These are phyloP conservation scores for Chaetodon auriga DNA, from an alignment of 2,113 vertebrate genomes.

Conservation along the genomic window DNA sequence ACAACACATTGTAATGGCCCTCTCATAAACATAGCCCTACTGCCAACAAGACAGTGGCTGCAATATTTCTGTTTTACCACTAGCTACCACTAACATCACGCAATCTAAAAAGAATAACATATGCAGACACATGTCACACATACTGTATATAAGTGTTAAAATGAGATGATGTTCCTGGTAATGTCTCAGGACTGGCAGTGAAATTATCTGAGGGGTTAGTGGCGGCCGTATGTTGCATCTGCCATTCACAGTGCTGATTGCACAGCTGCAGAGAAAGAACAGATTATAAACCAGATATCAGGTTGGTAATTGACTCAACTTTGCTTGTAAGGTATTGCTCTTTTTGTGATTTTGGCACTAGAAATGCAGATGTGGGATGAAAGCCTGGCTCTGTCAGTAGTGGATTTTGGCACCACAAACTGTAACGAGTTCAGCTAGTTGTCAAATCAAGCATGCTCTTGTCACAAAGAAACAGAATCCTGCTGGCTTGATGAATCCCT, in stretches of 20 bases:
- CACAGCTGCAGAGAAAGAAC: not conserved
- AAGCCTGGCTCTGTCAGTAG: not conserved
- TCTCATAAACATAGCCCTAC: not conserved
- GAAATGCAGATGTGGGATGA: not conserved
- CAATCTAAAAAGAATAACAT: too few species aligned
- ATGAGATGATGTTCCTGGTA: not conserved
- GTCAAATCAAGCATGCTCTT: slow-evolving; percentile 14
- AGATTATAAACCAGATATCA: not conserved
- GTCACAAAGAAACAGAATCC: slow-evolving; percentile 6
- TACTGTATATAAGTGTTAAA: not conserved
- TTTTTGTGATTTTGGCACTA: not conserved
- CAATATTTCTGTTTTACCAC: not conserved
- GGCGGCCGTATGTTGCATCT: not conserved
- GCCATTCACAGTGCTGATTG: not conserved
- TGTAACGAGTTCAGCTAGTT: not conserved
- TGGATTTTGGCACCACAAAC: slow-evolving; percentile 5
- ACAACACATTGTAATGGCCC: not conserved
- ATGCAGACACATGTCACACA: not conserved
- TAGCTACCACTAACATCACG: not conserved
- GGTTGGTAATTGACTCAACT: not conserved
- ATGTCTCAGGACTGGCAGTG: not conserved
- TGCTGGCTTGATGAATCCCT: not conserved
- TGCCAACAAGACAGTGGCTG: not conserved
- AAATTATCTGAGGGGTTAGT: not conserved
- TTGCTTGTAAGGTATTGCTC: not conserved